These are phyloP conservation scores for Cherax quadricarinatus DNA, from an alignment of 1,140 invertebrate species.

Conservation along the genomic window DNA sequence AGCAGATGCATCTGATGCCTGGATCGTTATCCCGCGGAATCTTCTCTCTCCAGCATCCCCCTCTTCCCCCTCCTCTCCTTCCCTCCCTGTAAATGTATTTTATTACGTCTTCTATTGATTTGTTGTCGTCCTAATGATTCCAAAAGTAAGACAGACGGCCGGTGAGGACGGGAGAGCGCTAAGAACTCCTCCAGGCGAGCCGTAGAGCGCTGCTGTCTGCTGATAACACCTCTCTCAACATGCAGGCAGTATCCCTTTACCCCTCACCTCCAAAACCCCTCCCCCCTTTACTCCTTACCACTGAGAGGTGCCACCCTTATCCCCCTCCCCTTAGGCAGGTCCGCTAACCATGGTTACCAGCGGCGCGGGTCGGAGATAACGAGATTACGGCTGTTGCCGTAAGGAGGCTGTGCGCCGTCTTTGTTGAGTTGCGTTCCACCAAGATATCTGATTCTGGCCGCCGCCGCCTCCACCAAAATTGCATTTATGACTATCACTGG, in stretches of 20 bases:
- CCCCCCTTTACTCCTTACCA: too few relatives aligned
- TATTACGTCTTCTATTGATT: constrained; percentile 63
- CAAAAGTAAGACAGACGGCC: constrained; percentile 58
- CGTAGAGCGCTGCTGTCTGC: neutral
- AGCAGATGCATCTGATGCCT: constrained; percentile 56
- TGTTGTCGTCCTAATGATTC: constrained; percentile 64
- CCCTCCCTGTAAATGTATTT: constrained; percentile 58
- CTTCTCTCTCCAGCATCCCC: constrained; percentile 3
- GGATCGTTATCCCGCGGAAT: constrained; percentile 50
- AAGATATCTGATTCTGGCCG: constrained; percentile 15
- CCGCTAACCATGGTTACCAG: neutral
- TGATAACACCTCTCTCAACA: neutral
- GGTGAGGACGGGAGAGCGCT: constrained; percentile 39
- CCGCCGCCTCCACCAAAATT: constrained; percentile 22
- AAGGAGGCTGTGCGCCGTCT: constrained; percentile 20
- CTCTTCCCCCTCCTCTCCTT: too few relatives aligned
- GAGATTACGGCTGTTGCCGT: constrained; percentile 43
- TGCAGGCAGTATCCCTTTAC: too few relatives aligned
- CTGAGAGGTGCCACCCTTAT: too few relatives aligned
- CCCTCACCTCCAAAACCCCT: too few relatives aligned
- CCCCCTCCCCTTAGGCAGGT: neutral
- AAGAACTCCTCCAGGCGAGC: constrained; percentile 34
- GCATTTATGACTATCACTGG: constrained; percentile 44
- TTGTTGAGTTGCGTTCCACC: constrained; percentile 21
- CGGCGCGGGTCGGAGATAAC: constrained; percentile 22